Evolutionary conservation across 2,797 vertebrate genomes (phyloP), one percentile per base, ranked within the genome.

Genomic region (Botia almorhae): DNA sequence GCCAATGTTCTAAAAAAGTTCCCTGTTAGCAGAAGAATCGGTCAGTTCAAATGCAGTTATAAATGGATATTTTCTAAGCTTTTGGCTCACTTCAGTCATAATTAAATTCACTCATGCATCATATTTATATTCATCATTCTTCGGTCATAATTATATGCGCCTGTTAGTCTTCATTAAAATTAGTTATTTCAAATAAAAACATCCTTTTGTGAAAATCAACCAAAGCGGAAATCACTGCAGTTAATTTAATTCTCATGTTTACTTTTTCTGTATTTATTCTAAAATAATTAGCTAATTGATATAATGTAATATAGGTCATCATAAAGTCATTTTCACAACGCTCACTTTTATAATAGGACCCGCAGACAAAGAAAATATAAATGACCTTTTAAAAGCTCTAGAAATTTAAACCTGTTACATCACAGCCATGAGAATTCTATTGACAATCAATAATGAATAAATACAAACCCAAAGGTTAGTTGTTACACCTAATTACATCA

Each of bases 381-480:
- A 63, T 39, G 39, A 43, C 39, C 39, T 10, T 70, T n/a, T n/a
- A n/a, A n/a, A n/a, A n/a, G n/a, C n/a, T n/a, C n/a, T n/a, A n/a
- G 51, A 61, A 13, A n/a, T 19, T 56, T 51, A 70, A 2, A 58
- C 58, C 26, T 29, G 61, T 58, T 43, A 36, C 17, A 53, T 3
- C 58, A 65, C 26, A 55, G 19, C 17, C 10, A 46, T 68, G 12
- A 63, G 7, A 17, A 60, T 61, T 78, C n/a, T 10, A 17, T 8
- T 36, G 56, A 53, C 14, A 23, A 53, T 63, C 43, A 63, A 71
- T 63, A 63, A 39, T 26, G 12, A 17, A 71, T 64, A 23, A 17
- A 76, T 68, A 39, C 51, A 26, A 71, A 71, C n/a, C 39, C 46
- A 70, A 70, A 39, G 29, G 46, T 63, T 70, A 39, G 23, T 65